Conservation (phyloP, 2,888 invertebrate species). For the Sepiola atlantica region DNA sequence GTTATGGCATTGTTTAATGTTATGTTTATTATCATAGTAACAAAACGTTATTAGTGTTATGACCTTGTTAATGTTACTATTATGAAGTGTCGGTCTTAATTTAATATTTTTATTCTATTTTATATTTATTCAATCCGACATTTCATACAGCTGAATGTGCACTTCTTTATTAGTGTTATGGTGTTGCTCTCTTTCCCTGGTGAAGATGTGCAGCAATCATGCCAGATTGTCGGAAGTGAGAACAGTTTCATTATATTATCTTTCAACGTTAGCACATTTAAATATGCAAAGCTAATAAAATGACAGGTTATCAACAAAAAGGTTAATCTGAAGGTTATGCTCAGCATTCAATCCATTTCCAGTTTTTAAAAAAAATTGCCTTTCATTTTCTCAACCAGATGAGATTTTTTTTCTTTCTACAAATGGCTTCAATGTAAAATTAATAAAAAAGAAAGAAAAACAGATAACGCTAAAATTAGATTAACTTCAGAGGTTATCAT, state of each 20-base stretch:
- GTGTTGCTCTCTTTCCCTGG: background rate
- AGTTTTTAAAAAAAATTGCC: background rate
- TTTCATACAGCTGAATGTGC: no score
- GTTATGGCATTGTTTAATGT: no score
- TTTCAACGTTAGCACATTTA: conserved; percentile 32
- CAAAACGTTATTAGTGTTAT: no score
- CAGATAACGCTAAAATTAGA: background rate
- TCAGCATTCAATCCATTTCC: background rate
- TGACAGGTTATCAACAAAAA: conserved; percentile 21
- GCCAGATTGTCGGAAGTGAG: background rate
- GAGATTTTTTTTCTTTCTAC: background rate
- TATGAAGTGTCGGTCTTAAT: no score
- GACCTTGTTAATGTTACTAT: no score
- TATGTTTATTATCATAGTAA: no score
- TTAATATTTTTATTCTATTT: no score
- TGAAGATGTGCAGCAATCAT: background rate
- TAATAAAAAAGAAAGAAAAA: background rate
- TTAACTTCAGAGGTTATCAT: background rate
- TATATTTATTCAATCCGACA: no score
- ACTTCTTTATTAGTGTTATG: no score
- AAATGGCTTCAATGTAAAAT: background rate
- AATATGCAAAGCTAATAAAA: background rate
- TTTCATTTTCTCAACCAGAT: background rate
- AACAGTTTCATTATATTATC: background rate
- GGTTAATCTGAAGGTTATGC: conserved; percentile 10